Conservation (phyloP, 2,888 invertebrate species). For the Ochlodes sylvanus region DNA sequence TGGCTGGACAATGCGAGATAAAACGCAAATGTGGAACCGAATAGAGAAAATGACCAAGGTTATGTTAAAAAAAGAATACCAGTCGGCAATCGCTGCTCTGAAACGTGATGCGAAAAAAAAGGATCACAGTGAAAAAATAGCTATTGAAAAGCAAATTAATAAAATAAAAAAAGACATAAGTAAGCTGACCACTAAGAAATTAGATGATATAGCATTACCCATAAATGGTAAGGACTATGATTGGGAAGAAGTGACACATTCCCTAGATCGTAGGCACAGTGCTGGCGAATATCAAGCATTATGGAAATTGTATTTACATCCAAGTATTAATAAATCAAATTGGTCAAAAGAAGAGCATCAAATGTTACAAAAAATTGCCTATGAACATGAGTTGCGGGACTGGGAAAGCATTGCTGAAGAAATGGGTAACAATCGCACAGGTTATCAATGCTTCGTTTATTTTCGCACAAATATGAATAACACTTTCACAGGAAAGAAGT, state of each 20-base stretch:
- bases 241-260: constrained; percentile 83
- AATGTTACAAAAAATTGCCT: constrained; percentile 58
- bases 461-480: constrained; percentile 81
- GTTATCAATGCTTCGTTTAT: constrained; percentile 89
- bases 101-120: constrained; percentile 45
- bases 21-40: constrained; percentile 76
- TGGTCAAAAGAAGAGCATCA: constrained; percentile 66
- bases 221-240: constrained; percentile 80
- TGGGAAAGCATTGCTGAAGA: constrained; percentile 87
- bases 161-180: constrained; percentile 50
- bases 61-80: constrained; percentile 52
- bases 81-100: constrained; percentile 53
- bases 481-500: constrained; percentile 71
- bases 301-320: constrained; percentile 90
- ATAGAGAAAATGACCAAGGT: constrained; percentile 70
- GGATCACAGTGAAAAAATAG: constrained; percentile 35
- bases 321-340: constrained; percentile 83
- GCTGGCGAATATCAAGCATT: constrained; percentile 87
- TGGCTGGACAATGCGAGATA: constrained; percentile 86
- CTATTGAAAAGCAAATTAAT: constrained; percentile 47
- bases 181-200: constrained; percentile 50
- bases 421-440: constrained; percentile 85
- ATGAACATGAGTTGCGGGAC: constrained; percentile 78
- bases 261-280: constrained; percentile 83
- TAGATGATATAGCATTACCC: constrained; percentile 63